Base-by-base conservation (phyloP, 1,140 invertebrate species). In the Odontomachus brunneus region DNA sequence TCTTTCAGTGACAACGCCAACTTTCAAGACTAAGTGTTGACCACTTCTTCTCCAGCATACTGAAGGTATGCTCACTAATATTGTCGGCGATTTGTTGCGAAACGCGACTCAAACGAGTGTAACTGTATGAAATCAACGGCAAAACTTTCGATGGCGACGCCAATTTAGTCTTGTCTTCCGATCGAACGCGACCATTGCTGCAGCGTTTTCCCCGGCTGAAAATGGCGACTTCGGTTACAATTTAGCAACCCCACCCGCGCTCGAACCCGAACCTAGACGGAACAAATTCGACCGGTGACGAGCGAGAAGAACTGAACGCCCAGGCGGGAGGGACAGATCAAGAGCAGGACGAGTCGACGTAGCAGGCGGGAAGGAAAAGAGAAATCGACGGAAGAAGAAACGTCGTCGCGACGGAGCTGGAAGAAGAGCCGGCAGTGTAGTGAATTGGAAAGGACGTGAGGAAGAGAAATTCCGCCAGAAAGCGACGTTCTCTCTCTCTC, bases 181-280 rank as follows among this genome's bases (percentile, higher is more conserved):
- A 44, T 57, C 33, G 14, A n/a, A 12, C 44, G 57, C 48, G 53
- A 55, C n/a, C n/a, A 1, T n/a, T 15, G 33, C 11, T 22, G 26
- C 24, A 59, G 53, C 26, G 53, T 15, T 71, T 59, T 67, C 12
- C 22, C 33, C 53, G 33, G 17, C n/a, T 48, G 44, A 80, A 80
- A 80, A 80, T 80, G 51, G 75, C 51, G 51, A 12, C 57, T 17
- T 48, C 24, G 19, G 17, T 29, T n/a, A n/a, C 51, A 29, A 57
- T 71, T 22, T 44, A 17, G 60, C 33, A 17, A 69, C 33, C 49
- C 38, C 75, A 24, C 33, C 51, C 65, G 4, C 33, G 63, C n/a
- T 19, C 59, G 73, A 9, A 57, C 11, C 57, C 14, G 19, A 67
- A 76, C 60, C 65, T 44, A 69, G 38, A 80, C 65, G 33, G 65